These are phyloP conservation scores for Polyploca ridens DNA, from an alignment of 2,888 invertebrate genomes.

Conservation along the genomic window DNA sequence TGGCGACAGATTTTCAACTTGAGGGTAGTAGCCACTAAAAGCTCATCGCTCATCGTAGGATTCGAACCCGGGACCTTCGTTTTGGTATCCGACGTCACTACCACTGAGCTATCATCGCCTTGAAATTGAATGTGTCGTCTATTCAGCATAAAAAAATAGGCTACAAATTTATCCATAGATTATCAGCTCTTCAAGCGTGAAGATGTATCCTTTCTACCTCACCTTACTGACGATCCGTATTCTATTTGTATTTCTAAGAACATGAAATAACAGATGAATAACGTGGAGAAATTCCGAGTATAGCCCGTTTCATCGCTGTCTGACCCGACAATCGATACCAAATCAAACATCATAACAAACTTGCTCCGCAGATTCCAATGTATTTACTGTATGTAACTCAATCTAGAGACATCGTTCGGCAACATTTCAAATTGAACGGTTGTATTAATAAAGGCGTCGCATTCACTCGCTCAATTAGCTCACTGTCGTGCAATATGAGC, in stretches of 20 bases:
- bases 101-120: too few species aligned
- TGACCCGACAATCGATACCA: neutral
- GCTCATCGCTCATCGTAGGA: too few species aligned
- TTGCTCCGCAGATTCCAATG: neutral
- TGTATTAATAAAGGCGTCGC: neutral
- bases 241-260: neutral
- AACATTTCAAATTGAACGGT: neutral
- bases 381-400: neutral
- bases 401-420: constrained; percentile 2
- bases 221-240: neutral
- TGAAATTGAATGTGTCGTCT: too few species aligned
- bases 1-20: too few species aligned
- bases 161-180: too few species aligned
- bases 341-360: constrained; percentile 3
- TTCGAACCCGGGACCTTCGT: too few species aligned
- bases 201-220: neutral
- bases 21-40: too few species aligned
- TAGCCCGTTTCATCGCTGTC: neutral
- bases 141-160: too few species aligned
- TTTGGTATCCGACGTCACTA: too few species aligned
- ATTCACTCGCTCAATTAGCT: constrained; percentile 5
- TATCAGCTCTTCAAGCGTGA: too few species aligned
- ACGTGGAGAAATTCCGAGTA: neutral
- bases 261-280: neutral
- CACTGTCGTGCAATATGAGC: neutral